Base-by-base conservation (phyloP, 37 sponge, comb jelly and placozoan species). In the Dysidea cf. avara region DNA sequence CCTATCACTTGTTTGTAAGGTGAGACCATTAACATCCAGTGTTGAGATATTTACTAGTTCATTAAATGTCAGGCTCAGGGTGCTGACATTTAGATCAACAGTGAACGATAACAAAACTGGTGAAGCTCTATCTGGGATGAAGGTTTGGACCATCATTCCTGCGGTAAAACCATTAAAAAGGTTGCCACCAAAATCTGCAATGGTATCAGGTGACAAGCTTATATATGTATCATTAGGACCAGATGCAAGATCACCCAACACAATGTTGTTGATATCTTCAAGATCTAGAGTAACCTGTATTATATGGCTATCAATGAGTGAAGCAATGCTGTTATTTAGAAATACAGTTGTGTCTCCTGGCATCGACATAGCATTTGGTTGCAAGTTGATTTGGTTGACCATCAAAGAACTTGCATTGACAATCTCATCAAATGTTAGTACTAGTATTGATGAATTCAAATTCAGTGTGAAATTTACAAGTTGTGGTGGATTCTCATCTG, bases 31-130 rank as follows among this genome's bases (percentile, higher is more conserved):
- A 12, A 87, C 73, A 30, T 85, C 83, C 7, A 95, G 64, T 20
- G 81, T 75, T 6, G 88, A 67, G 3, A 83, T 52, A 40, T 72
- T 79, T 30, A 95, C 87, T 25, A 88, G 74, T 55, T 95, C 91
- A 68, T 71, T 69, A 49, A 95, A 95, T 37, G 80, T 84, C 17
- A 95, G 60, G 9, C 39, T 46, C 7, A 92, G 57, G 34, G 68
- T 54, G 2, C 69, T 76, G 5, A 35, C 53, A 54, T 72, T 83
- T 39, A 87, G 47, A 56, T 87, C 62, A 3, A 92, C 76, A 26
- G 57, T 17, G 26, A 87, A 81, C 5, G 22, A 17, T 3, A 54
- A 31, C 0, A 92, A 69, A 33, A 28, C 31, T 28, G 93, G 88
- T 24, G 88, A 69, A 0, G 85, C 63, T 2, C 64, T 72, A 51